Conservation (phyloP, 2,797 vertebrate genomes). For the Tenualosa ilisha region DNA sequence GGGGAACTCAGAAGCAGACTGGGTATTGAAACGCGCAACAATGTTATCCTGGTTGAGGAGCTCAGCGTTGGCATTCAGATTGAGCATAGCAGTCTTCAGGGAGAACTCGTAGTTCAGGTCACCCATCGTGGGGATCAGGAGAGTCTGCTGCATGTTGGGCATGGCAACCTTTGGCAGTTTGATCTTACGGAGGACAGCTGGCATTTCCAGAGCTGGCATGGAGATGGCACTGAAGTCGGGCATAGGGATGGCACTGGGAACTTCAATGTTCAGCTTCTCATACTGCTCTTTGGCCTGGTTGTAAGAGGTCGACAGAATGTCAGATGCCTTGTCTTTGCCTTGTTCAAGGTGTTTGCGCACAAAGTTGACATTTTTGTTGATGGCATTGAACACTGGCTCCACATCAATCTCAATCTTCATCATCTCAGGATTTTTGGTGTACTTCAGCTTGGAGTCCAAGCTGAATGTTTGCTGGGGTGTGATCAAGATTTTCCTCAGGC, state of each 20-base stretch:
- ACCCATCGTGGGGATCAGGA: constrained; percentile 85
- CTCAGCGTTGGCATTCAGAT: constrained; percentile 78
- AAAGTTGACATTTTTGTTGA: constrained; percentile 69
- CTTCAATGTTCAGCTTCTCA: constrained; percentile 76
- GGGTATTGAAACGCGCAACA: constrained; percentile 75
- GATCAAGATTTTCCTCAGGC: constrained; percentile 77
- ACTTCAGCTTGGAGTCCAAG: constrained; percentile 81
- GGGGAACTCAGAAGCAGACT: constrained; percentile 78
- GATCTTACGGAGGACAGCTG: constrained; percentile 74
- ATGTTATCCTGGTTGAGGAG: constrained; percentile 85
- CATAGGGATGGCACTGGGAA: constrained; percentile 77
- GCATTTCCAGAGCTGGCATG: constrained; percentile 73
- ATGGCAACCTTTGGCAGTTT: constrained; percentile 80
- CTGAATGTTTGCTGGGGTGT: constrained; percentile 89
- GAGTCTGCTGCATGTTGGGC: constrained; percentile 65
- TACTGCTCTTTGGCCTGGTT: constrained; percentile 75
- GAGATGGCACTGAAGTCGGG: constrained; percentile 74
- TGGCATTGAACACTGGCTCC: constrained; percentile 67
- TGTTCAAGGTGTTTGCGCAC: constrained; percentile 72
- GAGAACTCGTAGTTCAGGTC: constrained; percentile 87
- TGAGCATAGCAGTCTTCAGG: constrained; percentile 85
- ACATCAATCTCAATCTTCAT: constrained; percentile 77
- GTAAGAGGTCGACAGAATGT: constrained; percentile 73
- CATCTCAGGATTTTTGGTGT: constrained; percentile 85
- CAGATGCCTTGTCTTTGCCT: constrained; percentile 69